Evolutionary conservation across 2,797 vertebrate genomes (phyloP).

Genomic region (Sebastes vulpes): DNA sequence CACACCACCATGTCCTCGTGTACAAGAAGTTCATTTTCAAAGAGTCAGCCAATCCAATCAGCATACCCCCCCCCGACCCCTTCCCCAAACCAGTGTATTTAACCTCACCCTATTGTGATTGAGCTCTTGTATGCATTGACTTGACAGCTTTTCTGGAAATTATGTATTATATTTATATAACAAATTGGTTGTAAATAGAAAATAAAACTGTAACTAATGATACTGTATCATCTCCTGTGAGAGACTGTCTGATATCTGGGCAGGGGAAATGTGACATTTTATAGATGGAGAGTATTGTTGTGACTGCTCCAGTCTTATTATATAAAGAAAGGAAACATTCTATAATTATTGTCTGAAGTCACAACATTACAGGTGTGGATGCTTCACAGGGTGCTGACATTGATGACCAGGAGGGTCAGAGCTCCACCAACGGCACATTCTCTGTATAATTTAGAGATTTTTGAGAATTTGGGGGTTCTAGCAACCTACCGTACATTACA

Average conservation of each 20-base stretch:
- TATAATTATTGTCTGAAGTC: neutral
- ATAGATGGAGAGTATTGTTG: neutral
- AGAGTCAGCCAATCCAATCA: neutral
- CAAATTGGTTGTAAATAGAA: constrained; percentile 98
- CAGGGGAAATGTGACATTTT: neutral
- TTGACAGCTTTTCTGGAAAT: constrained; percentile 93
- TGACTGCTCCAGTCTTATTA: neutral
- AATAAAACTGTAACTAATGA: constrained; percentile 90
- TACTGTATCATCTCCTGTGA: neutral
- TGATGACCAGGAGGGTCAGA: too few relatives aligned
- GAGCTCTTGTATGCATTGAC: constrained; percentile 90
- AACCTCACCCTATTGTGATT: constrained; percentile 71
- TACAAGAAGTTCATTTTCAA: constrained; percentile 77
- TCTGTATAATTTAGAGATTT: too few relatives aligned
- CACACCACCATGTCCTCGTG: constrained; percentile 64
- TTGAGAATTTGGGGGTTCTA: too few relatives aligned
- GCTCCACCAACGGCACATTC: neutral
- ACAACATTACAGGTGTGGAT: neutral
- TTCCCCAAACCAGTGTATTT: neutral
- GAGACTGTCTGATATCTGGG: constrained; percentile 1
- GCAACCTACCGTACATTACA: too few relatives aligned
- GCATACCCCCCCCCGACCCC: neutral
- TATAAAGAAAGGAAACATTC: neutral
- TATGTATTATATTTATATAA: constrained; percentile 99
- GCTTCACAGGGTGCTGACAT: too few relatives aligned